Evolutionary conservation across 2,113 vertebrate genomes (phyloP), one percentile per base, ranked within the genome.

Genomic region (Scomber japonicus): DNA sequence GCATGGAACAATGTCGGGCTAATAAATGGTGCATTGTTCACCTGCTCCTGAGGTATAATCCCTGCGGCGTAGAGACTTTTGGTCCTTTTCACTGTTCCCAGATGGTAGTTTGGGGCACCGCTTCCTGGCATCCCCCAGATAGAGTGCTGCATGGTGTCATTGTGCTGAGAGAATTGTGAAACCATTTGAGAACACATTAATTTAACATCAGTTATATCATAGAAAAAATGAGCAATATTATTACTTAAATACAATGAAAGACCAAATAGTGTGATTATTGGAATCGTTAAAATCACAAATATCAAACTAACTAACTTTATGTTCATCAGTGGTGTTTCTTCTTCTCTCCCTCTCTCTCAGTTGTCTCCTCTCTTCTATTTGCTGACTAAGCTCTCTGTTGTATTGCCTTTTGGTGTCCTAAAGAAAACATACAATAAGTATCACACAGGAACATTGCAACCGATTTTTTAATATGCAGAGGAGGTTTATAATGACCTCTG

Each of bases 21-120:
- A 16, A 74, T 60, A 44, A 65, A 64, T 27, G 16, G 11, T 3
- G 51, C 72, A 50, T 75, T 83, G 80, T 85, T 19, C 68, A 90
- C 85, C 91, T 92, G 87, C 59, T 81, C 69, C 31, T 74, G 86
- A 50, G 60, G 60, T 31, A 72, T 50, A 56, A 81, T 81, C 54
- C 68, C 68, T 3, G 79, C 55, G 0, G 9, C 12, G 44, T 10
- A 7, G 4, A 73, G 80, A 59, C 40, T 64, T n/a, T 2, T 68
- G 59, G 31, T 82, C 56, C 67, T 62, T 49, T 5, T 88, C 30
- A 7, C 27, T 49, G 75, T 30, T 11, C 45, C 35, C 21, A 55
- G 75, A n/a, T 66, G n/a, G 69, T 13, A 44, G 75, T 77, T 59
- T 17, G 45, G 16, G 12, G 57, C 53, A 8, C 54, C 11, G 0